phyloP scores from a whole-genome alignment of 2,113 vertebrate genomes.

The Muntiacus muntjak region DNA sequence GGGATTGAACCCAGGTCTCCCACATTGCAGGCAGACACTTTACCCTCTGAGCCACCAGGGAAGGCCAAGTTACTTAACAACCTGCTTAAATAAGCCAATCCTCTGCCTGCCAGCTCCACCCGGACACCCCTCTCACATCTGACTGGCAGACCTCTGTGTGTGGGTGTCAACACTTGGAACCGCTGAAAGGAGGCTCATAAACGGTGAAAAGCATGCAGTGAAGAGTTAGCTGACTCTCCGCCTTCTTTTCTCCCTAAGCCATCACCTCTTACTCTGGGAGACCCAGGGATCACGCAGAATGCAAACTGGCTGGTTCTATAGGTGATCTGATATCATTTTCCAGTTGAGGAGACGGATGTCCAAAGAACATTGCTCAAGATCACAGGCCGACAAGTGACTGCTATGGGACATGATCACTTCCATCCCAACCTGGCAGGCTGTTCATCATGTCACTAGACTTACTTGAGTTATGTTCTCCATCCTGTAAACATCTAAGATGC shows the following conservation, averaged over 20 bases:
- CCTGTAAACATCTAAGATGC: neutral
- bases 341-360: neutral
- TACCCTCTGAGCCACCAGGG: neutral
- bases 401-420: neutral
- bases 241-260: neutral
- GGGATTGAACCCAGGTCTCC: neutral
- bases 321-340: neutral
- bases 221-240: neutral
- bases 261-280: neutral
- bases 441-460: neutral
- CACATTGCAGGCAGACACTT: accelerated
- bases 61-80: neutral
- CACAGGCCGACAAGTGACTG: neutral
- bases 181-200: neutral
- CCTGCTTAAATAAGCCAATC: neutral
- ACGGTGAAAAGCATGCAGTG: accelerated
- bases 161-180: accelerated
- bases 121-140: accelerated
- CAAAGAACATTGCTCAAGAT: neutral
- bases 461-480: neutral
- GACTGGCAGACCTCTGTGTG: neutral
- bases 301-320: neutral
- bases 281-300: neutral
- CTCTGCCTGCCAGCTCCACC: neutral
- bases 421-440: neutral